A percentile compares a stretch with the other conserved stretches of the same genome.
These are phyloP conservation scores for Drosophila carrolli DNA, from an alignment of 1,140 invertebrate species.

Conservation along the genomic window DNA sequence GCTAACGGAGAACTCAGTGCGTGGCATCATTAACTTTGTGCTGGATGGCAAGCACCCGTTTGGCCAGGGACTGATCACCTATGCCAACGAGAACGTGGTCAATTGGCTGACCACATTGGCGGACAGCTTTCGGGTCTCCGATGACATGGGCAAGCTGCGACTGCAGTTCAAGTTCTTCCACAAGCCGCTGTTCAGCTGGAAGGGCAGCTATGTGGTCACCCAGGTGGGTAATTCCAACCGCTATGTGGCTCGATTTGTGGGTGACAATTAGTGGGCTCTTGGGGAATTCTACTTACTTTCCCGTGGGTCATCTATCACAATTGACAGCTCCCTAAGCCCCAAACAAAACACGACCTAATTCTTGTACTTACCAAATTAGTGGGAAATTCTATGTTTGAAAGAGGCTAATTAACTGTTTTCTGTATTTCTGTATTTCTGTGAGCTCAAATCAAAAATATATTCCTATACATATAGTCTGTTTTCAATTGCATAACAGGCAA, in stretches of 20 bases:
- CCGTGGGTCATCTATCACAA: not conserved
- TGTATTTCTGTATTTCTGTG: not conserved
- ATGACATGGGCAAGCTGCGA: conserved; percentile 98
- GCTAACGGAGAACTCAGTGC: conserved; percentile 95
- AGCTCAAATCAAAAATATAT: no score
- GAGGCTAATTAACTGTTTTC: not conserved
- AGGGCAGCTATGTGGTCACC: conserved; percentile 97
- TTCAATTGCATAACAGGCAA: not conserved
- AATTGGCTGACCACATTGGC: conserved; percentile 99
- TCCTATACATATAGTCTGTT: not conserved
- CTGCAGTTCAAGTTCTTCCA: conserved; percentile 97
- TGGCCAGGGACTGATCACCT: conserved; percentile 99
- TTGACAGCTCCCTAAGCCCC: conserved; percentile 2
- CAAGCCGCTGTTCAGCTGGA: conserved; percentile 98
- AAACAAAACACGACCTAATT: not conserved
- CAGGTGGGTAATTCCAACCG: conserved; percentile 87
- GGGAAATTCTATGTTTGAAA: not conserved
- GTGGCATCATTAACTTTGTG: conserved; percentile 98
- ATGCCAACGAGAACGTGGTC: conserved; percentile 98
- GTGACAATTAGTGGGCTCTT: not conserved
- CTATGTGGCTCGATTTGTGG: not conserved
- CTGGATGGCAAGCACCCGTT: conserved; percentile 97
- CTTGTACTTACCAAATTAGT: not conserved
- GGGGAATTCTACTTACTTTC: not conserved
- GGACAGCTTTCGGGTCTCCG: conserved; percentile 97